phyloP scores from a whole-genome alignment of 2,797 vertebrate species.

The Periophthalmus magnuspinnatus region DNA sequence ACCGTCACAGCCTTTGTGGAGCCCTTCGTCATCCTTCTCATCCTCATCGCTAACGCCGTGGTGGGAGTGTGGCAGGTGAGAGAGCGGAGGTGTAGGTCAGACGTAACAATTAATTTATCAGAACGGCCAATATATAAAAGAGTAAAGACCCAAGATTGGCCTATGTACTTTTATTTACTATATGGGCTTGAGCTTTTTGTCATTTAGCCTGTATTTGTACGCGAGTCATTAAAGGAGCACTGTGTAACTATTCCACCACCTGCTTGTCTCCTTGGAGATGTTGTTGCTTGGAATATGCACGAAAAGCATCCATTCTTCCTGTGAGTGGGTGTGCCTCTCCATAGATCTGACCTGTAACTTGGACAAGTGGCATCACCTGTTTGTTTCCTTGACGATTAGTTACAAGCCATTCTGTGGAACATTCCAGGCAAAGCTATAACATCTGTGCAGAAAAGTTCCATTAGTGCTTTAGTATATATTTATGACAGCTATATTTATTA shows the following conservation, averaged over 20 bases:
- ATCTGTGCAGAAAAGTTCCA: too few relatives aligned
- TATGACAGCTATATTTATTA: too few relatives aligned
- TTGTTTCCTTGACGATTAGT: neutral
- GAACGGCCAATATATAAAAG: neutral
- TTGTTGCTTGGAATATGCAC: too few relatives aligned
- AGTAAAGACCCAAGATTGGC: neutral
- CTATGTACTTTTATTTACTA: neutral
- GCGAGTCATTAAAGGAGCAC: neutral
- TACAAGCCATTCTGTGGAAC: neutral
- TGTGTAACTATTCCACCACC: too few relatives aligned
- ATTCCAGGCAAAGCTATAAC: too few relatives aligned
- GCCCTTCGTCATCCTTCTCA: conserved; percentile 91
- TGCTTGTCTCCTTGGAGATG: too few relatives aligned
- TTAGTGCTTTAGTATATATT: neutral
- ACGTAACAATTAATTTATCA: neutral
- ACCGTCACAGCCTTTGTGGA: conserved; percentile 93
- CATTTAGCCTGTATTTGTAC: neutral
- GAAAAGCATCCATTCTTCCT: neutral
- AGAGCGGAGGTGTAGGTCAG: conserved; percentile 13
- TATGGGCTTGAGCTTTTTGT: neutral
- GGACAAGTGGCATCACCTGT: neutral
- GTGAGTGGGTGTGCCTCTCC: neutral
- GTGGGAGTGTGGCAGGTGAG: conserved; percentile 94
- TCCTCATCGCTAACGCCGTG: conserved; percentile 91
- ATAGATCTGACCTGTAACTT: neutral